Evolutionary conservation across 2,113 vertebrate species (phyloP).

Genomic region (Poicephalus meyeri): DNA sequence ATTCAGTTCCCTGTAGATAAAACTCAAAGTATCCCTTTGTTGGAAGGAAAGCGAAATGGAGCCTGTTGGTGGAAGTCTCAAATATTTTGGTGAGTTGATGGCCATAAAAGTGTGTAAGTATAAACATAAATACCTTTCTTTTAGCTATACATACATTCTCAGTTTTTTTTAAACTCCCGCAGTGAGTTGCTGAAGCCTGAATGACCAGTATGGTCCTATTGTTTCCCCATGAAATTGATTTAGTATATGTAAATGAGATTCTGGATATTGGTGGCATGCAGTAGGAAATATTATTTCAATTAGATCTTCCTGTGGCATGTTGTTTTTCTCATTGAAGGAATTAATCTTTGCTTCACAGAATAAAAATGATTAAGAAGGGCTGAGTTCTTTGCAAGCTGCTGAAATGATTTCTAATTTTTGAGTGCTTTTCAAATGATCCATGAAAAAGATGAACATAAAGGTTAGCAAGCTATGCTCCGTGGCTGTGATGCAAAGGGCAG

Average conservation of each 20-base stretch:
- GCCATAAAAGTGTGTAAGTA: neutral
- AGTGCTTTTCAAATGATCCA: conserved; percentile 26
- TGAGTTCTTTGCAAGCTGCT: neutral
- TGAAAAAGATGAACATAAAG: conserved; percentile 54
- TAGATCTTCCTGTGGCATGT: neutral
- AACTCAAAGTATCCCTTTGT: neutral
- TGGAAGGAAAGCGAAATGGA: neutral
- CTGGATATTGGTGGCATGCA: neutral
- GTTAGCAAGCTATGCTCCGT: conserved; percentile 11
- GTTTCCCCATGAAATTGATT: neutral
- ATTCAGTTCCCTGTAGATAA: neutral
- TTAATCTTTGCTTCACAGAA: conserved; percentile 8
- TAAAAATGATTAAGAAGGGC: neutral
- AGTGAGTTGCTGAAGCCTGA: neutral
- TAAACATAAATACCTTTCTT: neutral
- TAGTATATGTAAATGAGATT: neutral
- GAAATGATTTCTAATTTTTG: conserved; percentile 23
- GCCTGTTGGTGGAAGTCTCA: neutral
- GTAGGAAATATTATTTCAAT: neutral
- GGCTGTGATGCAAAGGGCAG: conserved; percentile 44
- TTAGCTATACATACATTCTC: rapidly evolving
- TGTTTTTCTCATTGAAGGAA: neutral
- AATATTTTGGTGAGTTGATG: neutral
- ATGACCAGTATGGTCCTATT: neutral
- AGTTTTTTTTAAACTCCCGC: neutral